phyloP scores from a whole-genome alignment of 2,113 vertebrate species.

The Bos taurus region ARS-UCD2.0 NC_037335.1:24903501-24904000 shows the following conservation, averaged over 20 bases:
- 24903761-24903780: background rate
- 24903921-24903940: background rate
- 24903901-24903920: background rate
- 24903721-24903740: background rate
- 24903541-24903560: background rate
- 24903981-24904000: background rate
- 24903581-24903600: background rate
- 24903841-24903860: background rate
- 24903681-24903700: background rate
- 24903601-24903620: background rate
- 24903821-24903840: background rate
- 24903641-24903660: background rate
- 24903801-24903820: background rate
- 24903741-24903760: background rate
- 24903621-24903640: background rate
- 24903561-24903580: background rate
- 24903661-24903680: background rate
- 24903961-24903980: background rate
- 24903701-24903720: background rate
- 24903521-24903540: background rate
- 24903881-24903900: background rate
- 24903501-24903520: background rate
- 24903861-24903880: background rate
- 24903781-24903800: background rate
- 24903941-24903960: background rate